These are phyloP conservation scores for Mustelus asterias DNA, from an alignment of 2,113 vertebrate species.

Conservation along the genomic window DNA sequence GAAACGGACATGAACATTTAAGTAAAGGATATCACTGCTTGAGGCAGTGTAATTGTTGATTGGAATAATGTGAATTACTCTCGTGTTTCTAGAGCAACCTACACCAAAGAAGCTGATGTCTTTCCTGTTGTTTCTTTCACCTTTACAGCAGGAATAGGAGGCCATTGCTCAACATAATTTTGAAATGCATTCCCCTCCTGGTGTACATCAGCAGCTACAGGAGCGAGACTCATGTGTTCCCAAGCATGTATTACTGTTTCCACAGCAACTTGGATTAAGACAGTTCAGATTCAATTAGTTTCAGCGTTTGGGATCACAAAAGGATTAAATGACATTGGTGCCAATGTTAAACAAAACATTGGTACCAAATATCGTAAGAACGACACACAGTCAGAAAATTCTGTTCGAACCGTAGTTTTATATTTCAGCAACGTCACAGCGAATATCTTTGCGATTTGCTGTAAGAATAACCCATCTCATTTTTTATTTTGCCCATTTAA, in stretches of 20 bases:
- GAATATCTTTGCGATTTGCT: not conserved
- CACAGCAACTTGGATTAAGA: constrained; percentile 34
- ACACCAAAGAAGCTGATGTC: not conserved
- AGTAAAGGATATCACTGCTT: not conserved
- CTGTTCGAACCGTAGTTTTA: not conserved
- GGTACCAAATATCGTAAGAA: not conserved
- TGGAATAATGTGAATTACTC: not conserved
- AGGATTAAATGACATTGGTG: not conserved
- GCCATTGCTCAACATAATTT: not conserved
- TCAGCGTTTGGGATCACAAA: not conserved
- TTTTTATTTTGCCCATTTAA: not conserved
- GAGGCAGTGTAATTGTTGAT: not conserved
- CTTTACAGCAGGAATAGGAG: not conserved
- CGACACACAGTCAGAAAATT: not conserved
- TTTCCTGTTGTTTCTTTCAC: not conserved
- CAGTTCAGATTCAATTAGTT: constrained; percentile 28
- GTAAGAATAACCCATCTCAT: not conserved
- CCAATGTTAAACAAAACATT: not conserved
- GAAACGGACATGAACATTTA: not conserved
- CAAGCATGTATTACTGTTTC: not conserved
- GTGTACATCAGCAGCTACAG: constrained; percentile 3
- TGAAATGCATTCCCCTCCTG: not conserved
- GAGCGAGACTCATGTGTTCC: not conserved
- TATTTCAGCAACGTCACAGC: not conserved
- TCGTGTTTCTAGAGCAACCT: not conserved